Evolutionary conservation across 2,888 invertebrate species (phyloP), one percentile per base, ranked within the genome.

Genomic region (Lysandra coridon): DNA sequence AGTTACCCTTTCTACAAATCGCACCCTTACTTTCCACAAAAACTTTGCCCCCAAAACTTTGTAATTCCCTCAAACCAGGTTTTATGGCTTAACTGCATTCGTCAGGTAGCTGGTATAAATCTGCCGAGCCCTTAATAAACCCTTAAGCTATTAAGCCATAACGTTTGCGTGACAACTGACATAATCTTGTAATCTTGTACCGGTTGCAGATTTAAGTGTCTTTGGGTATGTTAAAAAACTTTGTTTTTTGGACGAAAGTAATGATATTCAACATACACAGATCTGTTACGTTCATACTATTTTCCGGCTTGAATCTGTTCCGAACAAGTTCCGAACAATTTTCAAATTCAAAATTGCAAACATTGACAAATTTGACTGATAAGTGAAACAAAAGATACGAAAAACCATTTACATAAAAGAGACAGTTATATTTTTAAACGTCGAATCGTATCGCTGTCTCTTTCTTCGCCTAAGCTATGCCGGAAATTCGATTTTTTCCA

Each of bases 81-180:
- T 69, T 69, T 69, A 69, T 69, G 33, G 69, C 14, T 69, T 33
- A 14, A 37, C 69, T 33, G 33, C 33, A 14, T 69, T 69, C 69
- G 33, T 6, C 33, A 69, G 69, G 37, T 69, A 62, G 62, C 23
- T 30, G 30, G 17, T 69, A 33, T 69, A 69, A 69, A 69, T 69
- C 33, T 33, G 33, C 69, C 69, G 33, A 33, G 69, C 69, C 69
- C 69, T 69, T 69, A 69, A 69, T 69, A 69, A 69, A 14, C 69
- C 69, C 37, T 64, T 30, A 30, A 64, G 33, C 69, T 33, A 69
- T 69, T 33, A 69, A 69, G 69, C 33, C 69, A 37, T 33, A 69
- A 69, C 30, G 33, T 33, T 69, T 5, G 69, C 69, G 69, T 69
- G 69, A 69, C 69, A 69, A 30, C 64, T 64, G 23, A 23, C 64